Conservation (phyloP, 2,113 vertebrate genomes). For the Gorilla gorilla region DNA sequence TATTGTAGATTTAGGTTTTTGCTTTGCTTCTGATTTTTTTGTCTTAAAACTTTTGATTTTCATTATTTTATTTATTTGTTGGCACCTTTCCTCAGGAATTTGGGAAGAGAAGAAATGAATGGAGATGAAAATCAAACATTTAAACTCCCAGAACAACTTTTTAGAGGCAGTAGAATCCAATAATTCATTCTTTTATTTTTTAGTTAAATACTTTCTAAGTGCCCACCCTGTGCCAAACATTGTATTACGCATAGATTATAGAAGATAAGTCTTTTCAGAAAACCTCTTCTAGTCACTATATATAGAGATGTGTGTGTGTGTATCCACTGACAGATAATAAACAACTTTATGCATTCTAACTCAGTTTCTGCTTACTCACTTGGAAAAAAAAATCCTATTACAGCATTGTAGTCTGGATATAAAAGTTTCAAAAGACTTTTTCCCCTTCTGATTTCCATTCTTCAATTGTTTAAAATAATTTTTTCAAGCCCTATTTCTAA, state of each 20-base stretch:
- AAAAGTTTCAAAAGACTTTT: not conserved
- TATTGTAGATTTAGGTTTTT: not conserved
- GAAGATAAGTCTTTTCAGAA: not conserved
- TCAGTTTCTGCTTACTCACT: not conserved
- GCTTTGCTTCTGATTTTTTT: not conserved
- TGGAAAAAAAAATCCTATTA: not conserved
- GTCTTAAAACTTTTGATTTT: conserved; percentile 19
- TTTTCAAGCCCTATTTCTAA: conserved; percentile 34
- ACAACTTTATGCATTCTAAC: not conserved
- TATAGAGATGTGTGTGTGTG: not conserved
- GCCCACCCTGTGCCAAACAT: not conserved
- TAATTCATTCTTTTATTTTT: not conserved
- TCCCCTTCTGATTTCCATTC: conserved; percentile 30
- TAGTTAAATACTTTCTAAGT: not conserved
- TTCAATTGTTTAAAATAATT: conserved; percentile 25
- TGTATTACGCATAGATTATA: not conserved
- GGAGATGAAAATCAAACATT: not conserved
- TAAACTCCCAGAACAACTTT: not conserved
- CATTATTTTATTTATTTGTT: not conserved
- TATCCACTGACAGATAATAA: not conserved
- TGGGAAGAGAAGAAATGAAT: not conserved
- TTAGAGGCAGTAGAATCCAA: not conserved
- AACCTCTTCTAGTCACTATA: not conserved
- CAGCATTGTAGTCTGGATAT: not conserved
- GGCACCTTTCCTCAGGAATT: not conserved